Conservation (phyloP, 2,888 invertebrate genomes). For the Plagodis dolabraria region DNA sequence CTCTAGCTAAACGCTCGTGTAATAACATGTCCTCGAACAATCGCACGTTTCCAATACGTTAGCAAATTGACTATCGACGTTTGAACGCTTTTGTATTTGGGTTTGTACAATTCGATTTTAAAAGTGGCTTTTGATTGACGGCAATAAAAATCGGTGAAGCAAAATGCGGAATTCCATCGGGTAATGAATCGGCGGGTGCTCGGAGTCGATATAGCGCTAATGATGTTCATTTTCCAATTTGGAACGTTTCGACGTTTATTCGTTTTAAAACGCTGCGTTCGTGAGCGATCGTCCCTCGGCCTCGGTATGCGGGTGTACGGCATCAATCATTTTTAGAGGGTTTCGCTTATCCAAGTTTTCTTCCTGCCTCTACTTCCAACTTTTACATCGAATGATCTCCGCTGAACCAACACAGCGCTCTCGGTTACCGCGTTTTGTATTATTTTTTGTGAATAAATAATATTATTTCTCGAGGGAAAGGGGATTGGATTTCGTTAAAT, state of each 20-base stretch:
- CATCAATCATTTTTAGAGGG: constrained; percentile 86
- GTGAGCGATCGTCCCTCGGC: constrained; percentile 66
- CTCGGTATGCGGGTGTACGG: constrained; percentile 51
- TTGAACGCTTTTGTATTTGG: constrained; percentile 57
- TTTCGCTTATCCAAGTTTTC: constrained; percentile 84
- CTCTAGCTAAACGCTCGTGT: constrained; percentile 74
- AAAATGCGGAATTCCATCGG: constrained; percentile 57
- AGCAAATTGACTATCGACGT: constrained; percentile 75
- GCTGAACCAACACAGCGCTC: constrained; percentile 81
- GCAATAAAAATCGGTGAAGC: constrained; percentile 57
- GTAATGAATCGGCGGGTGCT: constrained; percentile 67
- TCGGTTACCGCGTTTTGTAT: constrained; percentile 80
- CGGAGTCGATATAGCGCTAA: constrained; percentile 73
- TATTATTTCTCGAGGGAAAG: constrained; percentile 83
- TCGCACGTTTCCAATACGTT: constrained; percentile 74
- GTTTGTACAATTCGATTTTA: constrained; percentile 25
- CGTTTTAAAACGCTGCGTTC: constrained; percentile 74
- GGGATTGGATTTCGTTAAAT: constrained; percentile 85
- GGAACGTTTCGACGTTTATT: constrained; percentile 79
- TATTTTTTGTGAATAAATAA: constrained; percentile 85
- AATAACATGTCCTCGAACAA: constrained; percentile 82
- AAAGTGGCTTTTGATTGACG: constrained; percentile 52
- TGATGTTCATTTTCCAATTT: constrained; percentile 80
- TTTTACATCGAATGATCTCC: constrained; percentile 82
- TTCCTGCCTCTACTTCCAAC: constrained; percentile 75